Conservation (phyloP, 2,888 invertebrate genomes). For the Troides aeacus region DNA sequence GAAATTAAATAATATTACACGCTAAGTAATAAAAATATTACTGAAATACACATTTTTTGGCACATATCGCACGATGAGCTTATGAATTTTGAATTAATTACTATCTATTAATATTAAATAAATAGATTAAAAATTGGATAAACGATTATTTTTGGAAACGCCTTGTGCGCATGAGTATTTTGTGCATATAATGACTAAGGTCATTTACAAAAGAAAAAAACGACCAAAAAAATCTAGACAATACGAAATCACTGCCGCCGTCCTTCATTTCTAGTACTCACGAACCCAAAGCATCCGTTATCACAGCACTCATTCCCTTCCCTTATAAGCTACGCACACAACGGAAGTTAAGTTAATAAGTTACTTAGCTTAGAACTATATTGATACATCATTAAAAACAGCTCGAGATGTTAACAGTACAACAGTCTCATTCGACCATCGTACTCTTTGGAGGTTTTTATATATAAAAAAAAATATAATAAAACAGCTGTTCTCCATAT, state of each 20-base stretch:
- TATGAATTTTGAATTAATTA: conserved; percentile 19
- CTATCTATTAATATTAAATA: conserved; percentile 25
- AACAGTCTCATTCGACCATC: conserved; percentile 39
- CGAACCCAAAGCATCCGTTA: conserved; percentile 63
- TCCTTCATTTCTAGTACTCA: conserved; percentile 48
- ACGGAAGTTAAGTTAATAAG: conserved; percentile 46
- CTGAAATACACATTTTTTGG: conserved; percentile 43
- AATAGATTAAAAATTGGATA: conserved; percentile 20
- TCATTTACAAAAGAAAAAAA: conserved; percentile 19
- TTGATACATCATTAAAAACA: conserved; percentile 45
- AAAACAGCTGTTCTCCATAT: background rate
- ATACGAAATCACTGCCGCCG: conserved; percentile 39
- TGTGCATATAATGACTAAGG: conserved; percentile 27
- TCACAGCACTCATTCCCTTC: conserved; percentile 68
- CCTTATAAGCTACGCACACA: conserved; percentile 59
- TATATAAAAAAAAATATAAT: background rate
- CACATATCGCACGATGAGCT: conserved; percentile 39
- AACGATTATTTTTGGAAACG: conserved; percentile 22
- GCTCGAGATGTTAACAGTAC: conserved; percentile 35
- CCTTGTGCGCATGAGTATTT: conserved; percentile 28
- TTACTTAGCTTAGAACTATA: conserved; percentile 53
- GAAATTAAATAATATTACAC: conserved; percentile 40
- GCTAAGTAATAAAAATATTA: conserved; percentile 36
- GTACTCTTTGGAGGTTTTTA: background rate
- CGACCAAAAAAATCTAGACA: conserved; percentile 26